A percentile compares a stretch with the other conserved stretches of the same genome.
Evolutionary conservation across 2,888 invertebrate genomes (phyloP).

Genomic region (Himalopsyche japonica): DNA sequence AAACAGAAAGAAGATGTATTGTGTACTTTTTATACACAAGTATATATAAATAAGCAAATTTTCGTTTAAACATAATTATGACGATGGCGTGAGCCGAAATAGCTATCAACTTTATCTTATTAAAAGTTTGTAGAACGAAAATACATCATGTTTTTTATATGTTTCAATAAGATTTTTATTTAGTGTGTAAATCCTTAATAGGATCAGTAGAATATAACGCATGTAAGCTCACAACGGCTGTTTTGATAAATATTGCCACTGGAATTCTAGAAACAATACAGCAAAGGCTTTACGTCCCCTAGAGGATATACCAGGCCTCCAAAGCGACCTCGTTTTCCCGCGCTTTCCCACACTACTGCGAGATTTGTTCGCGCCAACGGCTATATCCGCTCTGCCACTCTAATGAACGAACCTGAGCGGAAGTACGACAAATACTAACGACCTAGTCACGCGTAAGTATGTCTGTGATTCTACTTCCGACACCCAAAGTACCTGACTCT

Average conservation of each 20-base stretch:
- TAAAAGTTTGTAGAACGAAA: too few relatives aligned
- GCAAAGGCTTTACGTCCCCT: neutral
- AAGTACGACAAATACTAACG: constrained; percentile 16
- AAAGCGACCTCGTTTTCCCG: neutral
- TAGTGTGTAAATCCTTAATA: neutral
- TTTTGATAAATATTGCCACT: constrained; percentile 11
- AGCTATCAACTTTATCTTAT: too few relatives aligned
- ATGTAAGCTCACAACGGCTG: neutral
- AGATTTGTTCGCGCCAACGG: neutral
- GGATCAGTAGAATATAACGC: neutral
- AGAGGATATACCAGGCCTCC: neutral
- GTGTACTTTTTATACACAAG: too few relatives aligned
- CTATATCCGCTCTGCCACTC: constrained; percentile 1
- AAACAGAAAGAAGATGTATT: too few relatives aligned
- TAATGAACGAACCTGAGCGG: constrained; percentile 6
- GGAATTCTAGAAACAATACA: neutral
- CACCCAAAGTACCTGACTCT: neutral
- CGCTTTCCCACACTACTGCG: neutral
- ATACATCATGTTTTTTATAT: too few relatives aligned
- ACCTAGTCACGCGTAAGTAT: constrained; percentile 5
- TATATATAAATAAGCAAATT: too few relatives aligned
- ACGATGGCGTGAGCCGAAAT: too few relatives aligned
- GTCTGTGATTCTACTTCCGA: neutral
- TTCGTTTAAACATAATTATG: too few relatives aligned
- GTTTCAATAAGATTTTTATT: too few relatives aligned